A percentile compares a stretch with the other conserved stretches of the same genome.
phyloP scores from a whole-genome alignment of 2,113 vertebrate genomes.

The Platysteira castanea region DNA sequence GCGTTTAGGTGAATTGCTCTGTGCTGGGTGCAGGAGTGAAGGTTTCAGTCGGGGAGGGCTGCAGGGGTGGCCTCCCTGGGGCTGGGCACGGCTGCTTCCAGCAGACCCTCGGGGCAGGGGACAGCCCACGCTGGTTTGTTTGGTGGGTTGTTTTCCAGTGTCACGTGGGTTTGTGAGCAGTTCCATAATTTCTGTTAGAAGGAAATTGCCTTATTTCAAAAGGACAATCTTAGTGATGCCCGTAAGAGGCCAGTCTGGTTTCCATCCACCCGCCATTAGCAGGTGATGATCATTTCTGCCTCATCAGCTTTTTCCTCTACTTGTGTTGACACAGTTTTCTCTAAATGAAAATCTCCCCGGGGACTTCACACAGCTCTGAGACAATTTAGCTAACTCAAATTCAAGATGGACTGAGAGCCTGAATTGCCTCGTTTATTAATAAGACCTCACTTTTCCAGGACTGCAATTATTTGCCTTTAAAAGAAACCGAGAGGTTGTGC shows the following conservation, averaged over 20 bases:
- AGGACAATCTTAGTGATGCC: neutral
- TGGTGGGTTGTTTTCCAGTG: rapidly evolving
- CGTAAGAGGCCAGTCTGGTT: neutral
- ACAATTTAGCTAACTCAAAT: neutral
- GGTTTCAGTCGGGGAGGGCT: neutral
- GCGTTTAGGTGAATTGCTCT: rapidly evolving
- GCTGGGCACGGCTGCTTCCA: neutral
- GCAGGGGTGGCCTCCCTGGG: neutral
- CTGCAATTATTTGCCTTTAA: constrained; percentile 25
- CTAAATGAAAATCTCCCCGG: neutral
- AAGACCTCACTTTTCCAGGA: constrained; percentile 26
- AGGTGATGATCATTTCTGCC: neutral
- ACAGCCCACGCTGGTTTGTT: neutral
- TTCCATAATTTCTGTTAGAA: neutral
- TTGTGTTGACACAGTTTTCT: neutral
- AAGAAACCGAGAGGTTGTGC: neutral
- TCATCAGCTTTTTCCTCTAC: neutral
- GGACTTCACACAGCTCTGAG: neutral
- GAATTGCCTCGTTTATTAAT: neutral
- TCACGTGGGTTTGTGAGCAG: neutral
- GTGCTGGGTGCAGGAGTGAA: neutral
- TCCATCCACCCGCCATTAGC: neutral
- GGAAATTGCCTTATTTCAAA: neutral
- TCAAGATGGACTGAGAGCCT: neutral
- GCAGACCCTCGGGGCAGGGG: neutral